Conservation (phyloP, 2,888 invertebrate genomes). For the Phragmatobia fuliginosa region DNA sequence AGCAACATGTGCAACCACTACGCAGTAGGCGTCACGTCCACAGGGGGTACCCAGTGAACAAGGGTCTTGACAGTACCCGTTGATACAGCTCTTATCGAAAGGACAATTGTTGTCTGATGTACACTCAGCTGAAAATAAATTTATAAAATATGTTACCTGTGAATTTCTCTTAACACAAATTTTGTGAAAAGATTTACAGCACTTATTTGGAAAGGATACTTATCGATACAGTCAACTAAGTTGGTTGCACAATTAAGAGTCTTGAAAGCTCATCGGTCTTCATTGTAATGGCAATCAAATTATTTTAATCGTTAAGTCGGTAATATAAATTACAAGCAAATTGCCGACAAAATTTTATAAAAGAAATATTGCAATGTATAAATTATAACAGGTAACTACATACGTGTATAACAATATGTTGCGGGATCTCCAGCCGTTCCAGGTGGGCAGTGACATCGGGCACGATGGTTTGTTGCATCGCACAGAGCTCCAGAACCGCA, state of each 20-base stretch:
- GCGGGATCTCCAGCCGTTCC: constrained; percentile 96
- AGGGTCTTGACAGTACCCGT: constrained; percentile 93
- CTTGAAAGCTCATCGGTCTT: background rate
- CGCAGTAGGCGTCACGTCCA: constrained; percentile 92
- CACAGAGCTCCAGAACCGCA: constrained; percentile 95
- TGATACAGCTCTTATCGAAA: constrained; percentile 93
- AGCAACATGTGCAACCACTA: constrained; percentile 91
- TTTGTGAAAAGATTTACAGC: background rate
- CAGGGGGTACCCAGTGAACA: constrained; percentile 90
- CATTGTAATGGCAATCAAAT: background rate
- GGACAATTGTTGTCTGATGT: constrained; percentile 93
- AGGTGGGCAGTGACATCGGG: constrained; percentile 93
- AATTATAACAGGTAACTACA: constrained; percentile 61
- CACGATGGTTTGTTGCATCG: constrained; percentile 91
- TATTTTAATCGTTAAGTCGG: no score
- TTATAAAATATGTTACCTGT: constrained; percentile 8
- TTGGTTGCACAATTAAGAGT: background rate
- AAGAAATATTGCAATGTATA: background rate
- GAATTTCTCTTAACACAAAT: background rate
- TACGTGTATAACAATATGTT: constrained; percentile 94
- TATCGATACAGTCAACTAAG: no score
- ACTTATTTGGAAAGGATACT: background rate
- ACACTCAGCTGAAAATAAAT: constrained; percentile 90
- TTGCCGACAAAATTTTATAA: background rate
- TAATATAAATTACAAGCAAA: background rate